Conservation (phyloP, 2,113 vertebrate species). For the Trichechus manatus region DNA sequence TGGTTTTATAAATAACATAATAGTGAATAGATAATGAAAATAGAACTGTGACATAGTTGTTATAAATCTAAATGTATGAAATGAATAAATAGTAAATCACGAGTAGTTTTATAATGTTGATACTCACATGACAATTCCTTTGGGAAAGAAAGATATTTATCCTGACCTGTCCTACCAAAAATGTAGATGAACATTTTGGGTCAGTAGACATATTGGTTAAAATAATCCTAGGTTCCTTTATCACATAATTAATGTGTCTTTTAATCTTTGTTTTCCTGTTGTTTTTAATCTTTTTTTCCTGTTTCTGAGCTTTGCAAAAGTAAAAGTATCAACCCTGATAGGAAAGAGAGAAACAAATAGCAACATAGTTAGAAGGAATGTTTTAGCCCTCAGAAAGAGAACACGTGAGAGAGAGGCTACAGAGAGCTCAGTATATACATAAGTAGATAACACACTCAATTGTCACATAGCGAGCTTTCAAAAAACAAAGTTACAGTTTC, state of each 20-base stretch:
- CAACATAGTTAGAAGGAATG: neutral
- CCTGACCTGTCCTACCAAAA: neutral
- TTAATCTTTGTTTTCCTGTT: conserved; percentile 47
- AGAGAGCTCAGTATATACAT: conserved; percentile 30
- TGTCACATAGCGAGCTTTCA: conserved; percentile 37
- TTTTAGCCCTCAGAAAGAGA: neutral
- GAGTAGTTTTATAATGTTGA: neutral
- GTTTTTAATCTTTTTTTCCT: conserved; percentile 47
- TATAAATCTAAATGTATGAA: neutral
- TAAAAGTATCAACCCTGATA: neutral
- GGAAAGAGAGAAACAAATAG: neutral
- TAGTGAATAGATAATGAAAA: conserved; percentile 40
- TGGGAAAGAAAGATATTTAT: conserved; percentile 15
- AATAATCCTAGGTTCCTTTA: conserved; percentile 28
- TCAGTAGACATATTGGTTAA: neutral
- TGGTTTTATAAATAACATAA: conserved; percentile 33
- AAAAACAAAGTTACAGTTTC: conserved; percentile 12
- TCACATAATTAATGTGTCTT: neutral
- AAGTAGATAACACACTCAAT: conserved; percentile 24
- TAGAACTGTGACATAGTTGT: neutral
- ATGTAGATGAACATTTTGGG: neutral
- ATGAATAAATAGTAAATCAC: conserved; percentile 30
- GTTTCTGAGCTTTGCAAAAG: conserved; percentile 56
- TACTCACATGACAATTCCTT: neutral
- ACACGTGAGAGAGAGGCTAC: neutral